phyloP scores from a whole-genome alignment of 2,113 vertebrate genomes.

The Sinocyclocheilus maitianheensis region DNA sequence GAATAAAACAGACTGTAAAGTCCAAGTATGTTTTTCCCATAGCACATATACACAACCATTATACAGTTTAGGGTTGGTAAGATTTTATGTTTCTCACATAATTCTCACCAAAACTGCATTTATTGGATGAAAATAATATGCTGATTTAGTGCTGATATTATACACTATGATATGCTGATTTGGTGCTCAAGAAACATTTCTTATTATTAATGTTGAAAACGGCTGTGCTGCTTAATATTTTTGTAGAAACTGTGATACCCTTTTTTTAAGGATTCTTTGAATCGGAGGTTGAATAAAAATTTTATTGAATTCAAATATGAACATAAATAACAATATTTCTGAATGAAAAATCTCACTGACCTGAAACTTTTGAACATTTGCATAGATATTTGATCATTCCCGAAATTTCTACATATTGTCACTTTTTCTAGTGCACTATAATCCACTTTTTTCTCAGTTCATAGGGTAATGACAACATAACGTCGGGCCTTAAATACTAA shows the following conservation, averaged over 20 bases:
- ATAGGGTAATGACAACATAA: background rate
- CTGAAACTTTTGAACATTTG: too few species aligned
- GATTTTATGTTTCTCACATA: background rate
- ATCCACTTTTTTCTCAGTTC: background rate
- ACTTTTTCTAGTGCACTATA: background rate
- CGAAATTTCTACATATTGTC: background rate
- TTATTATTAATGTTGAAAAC: background rate
- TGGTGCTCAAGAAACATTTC: background rate
- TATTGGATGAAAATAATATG: background rate
- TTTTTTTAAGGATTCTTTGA: too few species aligned
- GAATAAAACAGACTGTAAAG: background rate
- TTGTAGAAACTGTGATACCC: background rate
- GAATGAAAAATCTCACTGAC: background rate
- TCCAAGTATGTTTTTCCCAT: background rate
- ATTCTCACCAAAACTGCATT: background rate
- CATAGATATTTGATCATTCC: background rate
- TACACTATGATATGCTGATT: background rate
- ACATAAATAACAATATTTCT: too few species aligned
- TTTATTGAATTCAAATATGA: too few species aligned
- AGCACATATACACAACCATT: background rate
- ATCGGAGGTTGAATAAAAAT: too few species aligned
- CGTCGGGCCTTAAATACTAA: conserved; percentile 22
- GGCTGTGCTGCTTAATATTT: background rate
- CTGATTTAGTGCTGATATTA: background rate
- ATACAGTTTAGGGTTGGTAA: background rate